phyloP scores from a whole-genome alignment of 2,888 invertebrate species.

The Diarsia brunnea region DNA sequence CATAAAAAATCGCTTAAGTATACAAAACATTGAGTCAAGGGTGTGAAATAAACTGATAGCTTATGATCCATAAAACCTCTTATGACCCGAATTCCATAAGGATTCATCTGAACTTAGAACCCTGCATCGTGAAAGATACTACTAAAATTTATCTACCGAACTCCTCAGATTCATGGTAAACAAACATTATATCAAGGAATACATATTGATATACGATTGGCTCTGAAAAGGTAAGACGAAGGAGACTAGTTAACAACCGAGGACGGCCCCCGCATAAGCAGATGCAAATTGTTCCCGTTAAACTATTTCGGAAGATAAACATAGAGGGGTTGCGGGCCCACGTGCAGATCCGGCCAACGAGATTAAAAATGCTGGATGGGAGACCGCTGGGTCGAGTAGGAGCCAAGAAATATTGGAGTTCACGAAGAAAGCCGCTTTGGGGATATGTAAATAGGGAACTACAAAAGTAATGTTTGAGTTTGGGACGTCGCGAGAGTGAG shows the following conservation, averaged over 20 bases:
- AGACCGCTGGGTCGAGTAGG: slow-evolving; percentile 82
- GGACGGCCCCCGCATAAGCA: slow-evolving; percentile 89
- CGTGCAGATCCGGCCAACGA: slow-evolving; percentile 88
- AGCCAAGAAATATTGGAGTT: slow-evolving; percentile 89
- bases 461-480: slow-evolving; percentile 89
- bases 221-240: slow-evolving; percentile 72
- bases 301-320: slow-evolving; percentile 91
- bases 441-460: slow-evolving; percentile 89
- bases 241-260: slow-evolving; percentile 88
- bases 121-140: slow-evolving; percentile 3
- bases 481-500: slow-evolving; percentile 82
- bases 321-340: slow-evolving; percentile 84
- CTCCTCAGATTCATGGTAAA: slow-evolving; percentile 43
- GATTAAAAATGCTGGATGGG: slow-evolving; percentile 90
- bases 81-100: slow-evolving; percentile 26
- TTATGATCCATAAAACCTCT: slow-evolving; percentile 37
- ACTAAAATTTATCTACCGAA: slow-evolving; percentile 14
- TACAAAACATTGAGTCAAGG: slow-evolving; percentile 7
- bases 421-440: slow-evolving; percentile 88
- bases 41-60: slow-evolving; percentile 39
- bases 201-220: slow-evolving; percentile 62
- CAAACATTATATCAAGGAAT: slow-evolving; percentile 57
- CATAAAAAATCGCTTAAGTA: not conserved
- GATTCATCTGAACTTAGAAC: slow-evolving; percentile 7
- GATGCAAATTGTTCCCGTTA: slow-evolving; percentile 91